phyloP scores from a whole-genome alignment of 1,140 invertebrate genomes.

The Riptortus pedestris region DNA sequence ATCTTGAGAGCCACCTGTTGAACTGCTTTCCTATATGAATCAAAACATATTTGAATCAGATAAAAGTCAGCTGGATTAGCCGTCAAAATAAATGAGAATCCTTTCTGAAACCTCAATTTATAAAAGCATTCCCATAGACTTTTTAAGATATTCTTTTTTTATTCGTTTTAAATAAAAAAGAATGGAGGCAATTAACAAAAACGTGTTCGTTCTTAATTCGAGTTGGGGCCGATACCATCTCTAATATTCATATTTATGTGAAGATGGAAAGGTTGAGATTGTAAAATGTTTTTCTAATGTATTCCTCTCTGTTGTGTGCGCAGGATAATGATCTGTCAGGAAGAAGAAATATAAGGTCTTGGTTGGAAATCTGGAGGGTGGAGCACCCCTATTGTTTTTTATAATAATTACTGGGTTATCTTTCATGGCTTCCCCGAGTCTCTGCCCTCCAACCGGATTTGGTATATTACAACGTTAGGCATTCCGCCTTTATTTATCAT shows the following conservation, averaged over 20 bases:
- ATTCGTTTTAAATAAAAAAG: conserved; percentile 2
- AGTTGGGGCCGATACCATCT: neutral
- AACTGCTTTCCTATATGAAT: no score
- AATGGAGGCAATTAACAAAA: conserved; percentile 4
- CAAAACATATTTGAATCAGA: no score
- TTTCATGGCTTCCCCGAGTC: no score
- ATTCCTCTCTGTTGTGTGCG: conserved; percentile 1
- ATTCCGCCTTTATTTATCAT: no score
- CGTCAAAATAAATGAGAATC: conserved; percentile 2
- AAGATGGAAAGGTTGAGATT: conserved; percentile 8
- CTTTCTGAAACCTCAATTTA: no score
- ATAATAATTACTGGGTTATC: conserved; percentile 7
- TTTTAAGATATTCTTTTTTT: conserved; percentile 6
- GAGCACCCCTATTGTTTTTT: conserved; percentile 2
- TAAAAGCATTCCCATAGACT: no score
- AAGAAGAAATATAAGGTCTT: neutral
- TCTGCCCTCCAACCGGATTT: no score
- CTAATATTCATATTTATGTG: conserved; percentile 19
- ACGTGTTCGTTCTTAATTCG: conserved; percentile 13
- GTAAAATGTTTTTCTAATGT: conserved; percentile 12
- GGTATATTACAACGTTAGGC: no score
- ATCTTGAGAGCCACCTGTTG: no score
- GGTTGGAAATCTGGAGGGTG: neutral
- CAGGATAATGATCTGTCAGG: conserved; percentile 11
- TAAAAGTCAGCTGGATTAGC: no score